These are phyloP conservation scores for Gobio gobio DNA, from an alignment of 2,113 vertebrate genomes.

Conservation along the genomic window DNA sequence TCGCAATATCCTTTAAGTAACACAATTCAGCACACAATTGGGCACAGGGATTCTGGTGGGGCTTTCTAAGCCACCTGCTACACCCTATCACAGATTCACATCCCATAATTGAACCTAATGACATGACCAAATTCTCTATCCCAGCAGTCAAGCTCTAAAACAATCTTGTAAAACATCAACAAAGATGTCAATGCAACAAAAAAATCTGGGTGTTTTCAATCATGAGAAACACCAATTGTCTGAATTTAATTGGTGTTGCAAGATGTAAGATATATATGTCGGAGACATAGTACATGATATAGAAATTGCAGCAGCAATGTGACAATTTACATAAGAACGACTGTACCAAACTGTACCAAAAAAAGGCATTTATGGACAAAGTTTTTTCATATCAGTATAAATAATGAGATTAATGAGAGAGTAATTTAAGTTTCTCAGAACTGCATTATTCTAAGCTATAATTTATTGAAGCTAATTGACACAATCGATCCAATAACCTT, in stretches of 20 bases:
- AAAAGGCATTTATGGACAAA: neutral
- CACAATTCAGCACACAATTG: conserved; percentile 77
- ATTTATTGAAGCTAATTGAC: conserved; percentile 7
- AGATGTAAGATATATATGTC: neutral
- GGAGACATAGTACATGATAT: neutral
- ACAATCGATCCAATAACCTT: conserved; percentile 55
- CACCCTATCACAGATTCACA: conserved; percentile 58
- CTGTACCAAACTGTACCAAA: neutral
- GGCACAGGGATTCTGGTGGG: conserved; percentile 82
- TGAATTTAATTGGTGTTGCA: neutral
- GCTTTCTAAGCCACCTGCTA: conserved; percentile 82
- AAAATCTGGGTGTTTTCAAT: neutral
- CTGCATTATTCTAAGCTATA: neutral
- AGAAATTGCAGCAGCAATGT: neutral
- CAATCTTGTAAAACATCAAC: neutral
- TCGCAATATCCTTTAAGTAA: conserved; percentile 85
- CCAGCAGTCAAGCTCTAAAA: neutral
- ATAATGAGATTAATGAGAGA: neutral
- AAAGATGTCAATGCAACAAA: neutral
- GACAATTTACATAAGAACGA: too few species aligned
- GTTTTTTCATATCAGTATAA: neutral
- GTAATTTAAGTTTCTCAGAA: neutral
- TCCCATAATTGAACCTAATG: conserved; percentile 45
- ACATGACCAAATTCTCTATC: conserved; percentile 25
- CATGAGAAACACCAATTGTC: neutral